A percentile compares a stretch with the other conserved stretches of the same genome.
Conservation (phyloP, 2,888 invertebrate species). For the Schizaphis graminum region DNA sequence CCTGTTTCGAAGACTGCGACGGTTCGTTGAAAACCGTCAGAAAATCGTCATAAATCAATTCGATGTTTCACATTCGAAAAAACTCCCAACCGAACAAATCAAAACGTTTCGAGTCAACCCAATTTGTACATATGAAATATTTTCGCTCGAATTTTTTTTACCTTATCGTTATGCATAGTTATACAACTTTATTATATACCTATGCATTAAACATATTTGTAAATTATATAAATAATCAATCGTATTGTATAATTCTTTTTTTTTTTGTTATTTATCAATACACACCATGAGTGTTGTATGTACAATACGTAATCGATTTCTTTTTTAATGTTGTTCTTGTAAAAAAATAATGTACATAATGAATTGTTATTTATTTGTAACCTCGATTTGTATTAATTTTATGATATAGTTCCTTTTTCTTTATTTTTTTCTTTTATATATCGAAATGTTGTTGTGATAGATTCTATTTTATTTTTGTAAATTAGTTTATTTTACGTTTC, state of each 20-base stretch:
- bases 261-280: not conserved
- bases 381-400: conserved; percentile 51
- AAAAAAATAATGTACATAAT: conserved; percentile 44
- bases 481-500: conserved; percentile 52
- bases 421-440: conserved; percentile 42
- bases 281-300: not conserved
- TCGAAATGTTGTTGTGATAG: conserved; percentile 55
- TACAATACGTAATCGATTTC: not conserved
- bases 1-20: not conserved
- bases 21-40: not conserved
- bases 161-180: not conserved
- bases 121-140: not conserved
- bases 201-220: not conserved
- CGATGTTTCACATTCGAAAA: not conserved
- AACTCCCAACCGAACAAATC: not conserved
- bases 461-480: conserved; percentile 58
- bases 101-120: not conserved
- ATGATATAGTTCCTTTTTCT: conserved; percentile 60
- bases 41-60: not conserved
- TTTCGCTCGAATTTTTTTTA: not conserved
- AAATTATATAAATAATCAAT: not conserved
- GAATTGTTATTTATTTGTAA: conserved; percentile 60
- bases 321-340: conserved; percentile 11
- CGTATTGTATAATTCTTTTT: not conserved
- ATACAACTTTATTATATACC: not conserved